Evolutionary conservation across 2,888 invertebrate species (phyloP), one percentile per base, ranked within the genome.

Genomic region (Amiota minor): DNA sequence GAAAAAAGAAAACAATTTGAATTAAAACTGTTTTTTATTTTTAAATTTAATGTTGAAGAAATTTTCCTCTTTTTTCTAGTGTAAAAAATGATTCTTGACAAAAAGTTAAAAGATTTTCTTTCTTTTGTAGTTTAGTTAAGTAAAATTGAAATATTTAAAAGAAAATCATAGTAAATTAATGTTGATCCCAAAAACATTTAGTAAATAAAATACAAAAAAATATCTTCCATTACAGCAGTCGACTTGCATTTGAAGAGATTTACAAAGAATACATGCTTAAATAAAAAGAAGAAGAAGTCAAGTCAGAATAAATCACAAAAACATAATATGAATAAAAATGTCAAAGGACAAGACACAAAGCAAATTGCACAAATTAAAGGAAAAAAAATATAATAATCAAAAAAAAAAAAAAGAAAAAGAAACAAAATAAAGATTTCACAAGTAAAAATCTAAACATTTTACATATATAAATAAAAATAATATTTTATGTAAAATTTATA

Each of bases 141-240:
- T 72, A 73, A 67, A 75, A 70, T 78, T 74, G 72, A 78, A 65
- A 59, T 53, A 61, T 46, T 70, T 23, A 72, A 74, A 72, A 14
- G 23, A 71, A n/a, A 12, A 53, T 53, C 18, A 47, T 18, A 71
- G 23, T 47, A 59, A 72, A 53, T 50, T 56, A 47, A 68, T 62
- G n/a, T n/a, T n/a, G n/a, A n/a, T 61, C 47, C 67, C 55, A 68
- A 71, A 68, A 35, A 67, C 71, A 75, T 72, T 59, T 53, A 70
- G 10, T 50, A 35, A 47, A 64, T 74, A 73, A 72, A 70, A 64
- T 46, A 20, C 50, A 35, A 6, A 35, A 35, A 70, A 50, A 71
- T 82, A 81, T 83, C 85, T 87, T 86, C 85, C 85, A 84, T 83
- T 87, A 76, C 88, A 88, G 85, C 86, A 88, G 83, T 81, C 85